Base-by-base conservation (phyloP, 2,113 vertebrate species). In the Carettochelys insculpta region DNA sequence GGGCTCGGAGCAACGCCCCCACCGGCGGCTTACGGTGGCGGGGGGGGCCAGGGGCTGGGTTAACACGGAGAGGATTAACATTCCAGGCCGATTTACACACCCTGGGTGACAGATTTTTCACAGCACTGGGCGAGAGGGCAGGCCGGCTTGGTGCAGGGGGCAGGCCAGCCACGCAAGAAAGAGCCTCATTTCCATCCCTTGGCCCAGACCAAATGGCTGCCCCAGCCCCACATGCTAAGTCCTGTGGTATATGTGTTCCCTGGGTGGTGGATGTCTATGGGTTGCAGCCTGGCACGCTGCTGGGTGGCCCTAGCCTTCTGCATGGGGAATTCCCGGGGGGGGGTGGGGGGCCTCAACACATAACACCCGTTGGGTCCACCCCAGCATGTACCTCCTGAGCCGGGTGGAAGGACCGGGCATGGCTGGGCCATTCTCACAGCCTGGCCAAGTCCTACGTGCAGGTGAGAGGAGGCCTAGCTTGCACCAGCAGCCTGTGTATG, bases 81-180 rank as follows among this genome's bases (percentile, higher is more conserved):
- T 98, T 98, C 98, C 97, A 96, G 90, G 76, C 97, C 97, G 98
- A 97, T 98, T 98, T 98, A 98, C 98, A 98, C 98, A 98, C 98
- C 97, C 97, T 95, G 96, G 97, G 98, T 61, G 98, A 98, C 97
- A 98, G 97, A 98, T 98, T 97, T 98, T 97, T 97, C 97, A 96
- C 98, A 97, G 94, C 96, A 95, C 96, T 73, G 41, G 77, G 52
- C 38, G 48, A 14, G 43, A 75, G 16, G 24, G n/a, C 43, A 31
- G 71, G 43, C 76, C 14, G 76, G 82, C 78, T 73, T 76, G 85
- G 82, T 25, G 77, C 77, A 96, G 90, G 92, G 96, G 96, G 94
- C 92, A 90, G 95, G 92, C 93, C 94, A 97, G 97, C 97, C 97
- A 96, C 98, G 96, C 96, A 95, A 97, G 97, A 98, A 98, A 97